Base-by-base conservation (phyloP, 1,140 invertebrate species). In the Drosophila ambigua region DNA sequence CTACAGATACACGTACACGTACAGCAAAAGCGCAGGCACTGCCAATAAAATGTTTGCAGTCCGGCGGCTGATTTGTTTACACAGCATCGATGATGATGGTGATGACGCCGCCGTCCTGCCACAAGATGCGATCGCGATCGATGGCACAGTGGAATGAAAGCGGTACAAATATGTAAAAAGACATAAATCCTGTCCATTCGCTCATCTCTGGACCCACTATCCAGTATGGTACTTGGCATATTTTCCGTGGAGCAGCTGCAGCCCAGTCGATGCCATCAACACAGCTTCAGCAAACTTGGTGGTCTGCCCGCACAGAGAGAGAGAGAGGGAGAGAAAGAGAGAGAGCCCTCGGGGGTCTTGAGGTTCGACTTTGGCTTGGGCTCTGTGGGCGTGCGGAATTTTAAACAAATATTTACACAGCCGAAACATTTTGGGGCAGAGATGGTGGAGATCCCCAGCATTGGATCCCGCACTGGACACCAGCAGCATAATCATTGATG, bases 401-500 rank as follows among this genome's bases (percentile, higher is more conserved):
- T 88, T 79, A 79, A 88, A 73, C 72, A 88, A 88, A 88, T 88
- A 88, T 88, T 88, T 88, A 88, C 62, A 64, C 75, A 87, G 76
- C 74, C 78, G 72, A 77, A 77, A 72, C 59, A 71, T 76, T 72
- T 49, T 55, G 73, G 71, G 57, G n/a, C 20, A 61, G 46, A 50
- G 55, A 35, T 28, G 39, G 52, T 13, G 20, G 20, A 31, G 45
- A 57, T 35, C 15, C 28, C 41, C 55, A 54, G 72, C 72, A 8
- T 9, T 9, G 31, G 28, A 31, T 31, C 72, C 72, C 76, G 61
- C 63, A 9, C 31, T 35, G 31, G 35, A 39, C 63, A 54, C 55
- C 53, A 43, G 63, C 72, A 73, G 60, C 65, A 81, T 69, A 59
- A 73, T 72, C 62, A 67, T 68, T 49, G 65, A 44, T 67, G 11